Base-by-base conservation (phyloP, 2,888 invertebrate genomes). In the Acleris literana region DNA sequence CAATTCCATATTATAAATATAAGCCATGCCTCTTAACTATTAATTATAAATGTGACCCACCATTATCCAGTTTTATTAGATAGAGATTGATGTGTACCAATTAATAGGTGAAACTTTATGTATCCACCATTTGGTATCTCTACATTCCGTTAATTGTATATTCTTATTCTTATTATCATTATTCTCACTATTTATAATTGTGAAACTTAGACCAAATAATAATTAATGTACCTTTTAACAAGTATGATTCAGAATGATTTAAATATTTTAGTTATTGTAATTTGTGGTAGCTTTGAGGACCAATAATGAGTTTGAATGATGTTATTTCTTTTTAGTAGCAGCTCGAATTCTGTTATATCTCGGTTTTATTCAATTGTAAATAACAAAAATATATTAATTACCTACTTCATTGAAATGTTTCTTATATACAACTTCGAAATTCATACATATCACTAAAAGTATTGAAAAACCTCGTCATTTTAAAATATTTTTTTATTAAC, bases 171-270 rank as follows among this genome's bases (percentile, higher is more conserved):
- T 81, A 85, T 89, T 85, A 85, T 87, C 85, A 68, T 59, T 63
- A 69, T 64, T 86, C 86, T 86, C 86, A 86, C 88, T 90, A 90
- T 92, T 92, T 90, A 88, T 86, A 86, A 82, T 85, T 84, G 86
- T 88, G 90, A 90, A 92, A 92, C 91, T 90, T 91, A 92, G 92
- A 92, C 92, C 92, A 92, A 92, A 92, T 92, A 92, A 92, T 92
- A 92, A 92, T 90, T 92, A 92, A 90, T 88, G 92, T 92, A 92
- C 90, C 91, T 92, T 92, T 89, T 90, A 91, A 88, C 86, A 84
- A 84, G 88, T 87, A 86, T 84, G 82, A 85, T 87, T 85, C 80
- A 82, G 74, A 82, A 85, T 86, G 79, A 86, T 88, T 86, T 85
- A 83, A 81, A 79, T 85, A 81, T 81, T 84, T 82, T 82, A 84